Percentiles rank a stretch among this genome's conserved stretches.
Conservation (phyloP, 1,140 invertebrate genomes). For the Lerema accius region DNA sequence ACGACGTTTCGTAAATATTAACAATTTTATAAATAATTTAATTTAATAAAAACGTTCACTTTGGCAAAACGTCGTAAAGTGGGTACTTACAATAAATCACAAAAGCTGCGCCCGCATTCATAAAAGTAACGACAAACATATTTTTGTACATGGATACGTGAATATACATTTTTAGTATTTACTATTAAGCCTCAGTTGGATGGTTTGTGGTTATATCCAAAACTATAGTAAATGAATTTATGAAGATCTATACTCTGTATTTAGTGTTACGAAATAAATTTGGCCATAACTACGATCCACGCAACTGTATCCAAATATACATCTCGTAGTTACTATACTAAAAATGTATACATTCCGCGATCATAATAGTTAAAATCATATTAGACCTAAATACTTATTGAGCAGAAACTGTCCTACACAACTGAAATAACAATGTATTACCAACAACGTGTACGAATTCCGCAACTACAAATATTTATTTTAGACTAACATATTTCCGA, state of each 20-base stretch:
- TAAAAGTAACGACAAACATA: constrained; percentile 2
- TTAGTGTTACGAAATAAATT: too few species aligned
- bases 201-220: neutral
- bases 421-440: neutral
- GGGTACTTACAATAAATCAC: constrained; percentile 11
- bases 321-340: neutral
- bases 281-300: too few species aligned
- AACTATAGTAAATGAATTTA: too few species aligned
- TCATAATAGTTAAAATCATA: neutral
- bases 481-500: constrained; percentile 7
- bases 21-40: constrained; percentile 4
- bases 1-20: constrained; percentile 12
- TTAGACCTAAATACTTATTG: neutral
- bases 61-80: constrained; percentile 24
- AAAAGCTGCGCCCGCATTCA: constrained; percentile 2
- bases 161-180: neutral
- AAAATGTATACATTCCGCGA: neutral
- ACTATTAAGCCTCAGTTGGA: neutral
- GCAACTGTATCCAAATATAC: too few species aligned
- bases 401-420: neutral
- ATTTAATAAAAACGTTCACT: constrained; percentile 11
- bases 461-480: neutral
- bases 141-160: constrained; percentile 10
- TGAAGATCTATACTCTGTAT: too few species aligned
- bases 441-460: too few species aligned